A percentile compares a stretch with the other conserved stretches of the same genome.
Conservation (phyloP, 2,888 invertebrate species). For the Mellilla xanthometata region DNA sequence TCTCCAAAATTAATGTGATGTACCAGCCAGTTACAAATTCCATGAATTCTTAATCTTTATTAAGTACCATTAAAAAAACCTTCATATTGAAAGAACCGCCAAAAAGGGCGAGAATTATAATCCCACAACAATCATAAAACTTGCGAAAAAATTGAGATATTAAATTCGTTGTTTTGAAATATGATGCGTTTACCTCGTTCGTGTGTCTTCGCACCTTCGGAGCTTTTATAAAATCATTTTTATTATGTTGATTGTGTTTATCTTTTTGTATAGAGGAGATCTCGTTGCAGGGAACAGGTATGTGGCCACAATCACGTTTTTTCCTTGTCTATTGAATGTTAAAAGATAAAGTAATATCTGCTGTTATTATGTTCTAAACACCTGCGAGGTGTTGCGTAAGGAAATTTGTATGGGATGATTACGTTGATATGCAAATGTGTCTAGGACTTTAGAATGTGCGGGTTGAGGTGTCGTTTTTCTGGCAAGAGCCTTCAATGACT, state of each 20-base stretch:
- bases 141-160: constrained; percentile 63
- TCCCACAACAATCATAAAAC: constrained; percentile 43
- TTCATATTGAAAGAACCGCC: background rate
- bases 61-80: background rate
- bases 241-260: constrained; percentile 61
- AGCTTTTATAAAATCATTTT: constrained; percentile 54
- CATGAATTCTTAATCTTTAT: constrained; percentile 1
- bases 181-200: constrained; percentile 61
- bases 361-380: constrained; percentile 44
- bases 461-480: constrained; percentile 11
- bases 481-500: constrained; percentile 5
- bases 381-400: constrained; percentile 41
- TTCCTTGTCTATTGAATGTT: constrained; percentile 38
- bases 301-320: constrained; percentile 57
- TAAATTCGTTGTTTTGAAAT: constrained; percentile 74
- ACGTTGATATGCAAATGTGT: constrained; percentile 52
- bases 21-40: no score
- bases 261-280: constrained; percentile 56
- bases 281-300: constrained; percentile 63
- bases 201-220: constrained; percentile 51
- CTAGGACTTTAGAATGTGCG: constrained; percentile 23
- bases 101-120: constrained; percentile 19
- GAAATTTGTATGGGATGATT: constrained; percentile 33
- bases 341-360: constrained; percentile 43
- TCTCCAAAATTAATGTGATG: no score